Percentiles rank a stretch among this genome's conserved stretches.
These are phyloP conservation scores for Polyommatus icarus DNA, from an alignment of 2,888 invertebrate species.

Conservation along the genomic window DNA sequence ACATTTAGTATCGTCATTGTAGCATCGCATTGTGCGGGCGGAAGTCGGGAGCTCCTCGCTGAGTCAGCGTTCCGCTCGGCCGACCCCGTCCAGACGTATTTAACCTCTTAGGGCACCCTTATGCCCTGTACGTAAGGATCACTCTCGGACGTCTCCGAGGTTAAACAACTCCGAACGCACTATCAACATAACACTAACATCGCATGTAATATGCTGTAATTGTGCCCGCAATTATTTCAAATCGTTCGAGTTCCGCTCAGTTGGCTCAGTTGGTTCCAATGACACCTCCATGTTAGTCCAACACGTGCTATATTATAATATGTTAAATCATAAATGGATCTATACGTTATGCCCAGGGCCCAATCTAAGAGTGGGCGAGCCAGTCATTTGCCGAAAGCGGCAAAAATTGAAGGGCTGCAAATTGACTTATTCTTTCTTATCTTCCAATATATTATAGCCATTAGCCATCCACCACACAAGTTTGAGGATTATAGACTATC, in stretches of 20 bases:
- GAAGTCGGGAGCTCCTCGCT: conserved; percentile 29
- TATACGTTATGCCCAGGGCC: no score
- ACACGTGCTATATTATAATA: no score
- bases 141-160: background rate
- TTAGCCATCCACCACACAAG: no score
- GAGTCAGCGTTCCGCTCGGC: conserved; percentile 26
- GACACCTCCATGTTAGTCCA: background rate
- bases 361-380: no score
- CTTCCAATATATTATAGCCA: no score
- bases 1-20: background rate
- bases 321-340: no score
- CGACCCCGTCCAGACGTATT: background rate
- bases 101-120: background rate
- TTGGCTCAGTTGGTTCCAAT: conserved; percentile 8
- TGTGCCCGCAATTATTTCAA: background rate
- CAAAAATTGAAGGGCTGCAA: no score
- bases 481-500: no score
- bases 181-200: background rate
- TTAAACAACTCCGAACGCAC: background rate
- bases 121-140: background rate
- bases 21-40: background rate
- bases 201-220: background rate
- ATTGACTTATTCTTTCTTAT: no score
- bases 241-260: conserved; percentile 20
- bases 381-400: no score